A percentile compares a stretch with the other conserved stretches of the same genome.
Evolutionary conservation across 2,888 invertebrate genomes (phyloP).

Genomic region (Cabera pusaria): DNA sequence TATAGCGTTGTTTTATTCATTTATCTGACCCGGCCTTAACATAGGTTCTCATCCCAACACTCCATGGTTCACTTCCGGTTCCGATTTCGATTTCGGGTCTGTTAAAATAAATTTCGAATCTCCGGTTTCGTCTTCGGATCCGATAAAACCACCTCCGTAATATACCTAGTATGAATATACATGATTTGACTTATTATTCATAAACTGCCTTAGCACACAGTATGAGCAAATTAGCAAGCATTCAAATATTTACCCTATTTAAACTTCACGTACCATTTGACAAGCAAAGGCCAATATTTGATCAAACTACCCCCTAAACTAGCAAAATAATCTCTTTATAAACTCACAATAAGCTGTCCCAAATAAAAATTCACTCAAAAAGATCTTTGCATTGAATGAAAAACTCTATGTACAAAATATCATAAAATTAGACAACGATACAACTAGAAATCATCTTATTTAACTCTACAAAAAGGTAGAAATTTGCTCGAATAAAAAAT

Average conservation of each 20-base stretch:
- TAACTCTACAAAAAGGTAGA: accelerated
- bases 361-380: constrained; percentile 67
- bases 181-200: too few relatives aligned
- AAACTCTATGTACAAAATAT: constrained; percentile 26
- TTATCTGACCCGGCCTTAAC: too few relatives aligned
- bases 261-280: constrained; percentile 52
- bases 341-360: constrained; percentile 57
- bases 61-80: too few relatives aligned
- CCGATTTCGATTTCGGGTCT: too few relatives aligned
- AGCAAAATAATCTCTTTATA: constrained; percentile 66
- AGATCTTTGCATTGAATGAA: constrained; percentile 45
- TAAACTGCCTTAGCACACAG: too few relatives aligned
- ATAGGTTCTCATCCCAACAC: too few relatives aligned
- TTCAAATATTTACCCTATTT: constrained; percentile 1
- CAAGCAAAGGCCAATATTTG: constrained; percentile 61
- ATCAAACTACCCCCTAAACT: constrained; percentile 51
- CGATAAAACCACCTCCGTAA: too few relatives aligned
- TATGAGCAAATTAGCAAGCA: too few relatives aligned
- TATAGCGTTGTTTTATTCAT: too few relatives aligned
- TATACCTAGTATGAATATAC: too few relatives aligned
- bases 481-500: constrained; percentile 12
- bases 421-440: constrained; percentile 12
- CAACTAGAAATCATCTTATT: constrained; percentile 31
- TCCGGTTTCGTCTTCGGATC: too few relatives aligned
- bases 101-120: too few relatives aligned